Evolutionary conservation across 2,113 vertebrate genomes (phyloP).

Genomic region (Epinephelus fuscoguttatus): DNA sequence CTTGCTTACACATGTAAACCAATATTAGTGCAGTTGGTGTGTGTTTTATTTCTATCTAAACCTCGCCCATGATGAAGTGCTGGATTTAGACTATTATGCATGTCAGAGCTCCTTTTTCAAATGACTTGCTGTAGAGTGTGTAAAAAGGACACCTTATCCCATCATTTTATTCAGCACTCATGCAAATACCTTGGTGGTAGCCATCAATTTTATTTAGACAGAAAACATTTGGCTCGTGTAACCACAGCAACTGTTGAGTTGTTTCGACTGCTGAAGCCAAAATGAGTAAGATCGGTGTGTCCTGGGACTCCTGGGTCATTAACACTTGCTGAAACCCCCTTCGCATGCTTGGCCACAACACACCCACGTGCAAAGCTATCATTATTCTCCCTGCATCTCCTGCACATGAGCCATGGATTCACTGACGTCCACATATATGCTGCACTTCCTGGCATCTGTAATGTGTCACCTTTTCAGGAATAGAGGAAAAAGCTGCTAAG

Average conservation of each 20-base stretch:
- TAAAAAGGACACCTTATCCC: conserved; percentile 36
- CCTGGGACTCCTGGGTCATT: conserved; percentile 65
- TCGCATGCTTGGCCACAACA: conserved; percentile 58
- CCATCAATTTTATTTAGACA: conserved; percentile 52
- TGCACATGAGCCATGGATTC: conserved; percentile 1
- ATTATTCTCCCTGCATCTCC: conserved; percentile 46
- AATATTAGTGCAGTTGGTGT: not conserved
- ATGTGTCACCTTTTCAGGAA: conserved; percentile 55
- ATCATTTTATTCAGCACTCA: conserved; percentile 36
- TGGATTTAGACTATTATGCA: conserved; percentile 4
- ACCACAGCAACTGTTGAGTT: conserved; percentile 52
- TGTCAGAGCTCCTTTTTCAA: conserved; percentile 6
- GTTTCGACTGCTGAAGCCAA: conserved; percentile 51
- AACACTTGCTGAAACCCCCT: conserved; percentile 51
- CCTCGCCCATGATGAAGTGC: not conserved
- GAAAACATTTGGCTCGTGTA: conserved; percentile 46
- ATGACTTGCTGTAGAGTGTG: conserved; percentile 4
- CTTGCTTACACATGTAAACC: not conserved
- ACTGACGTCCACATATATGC: conserved; percentile 5
- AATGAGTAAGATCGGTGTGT: conserved; percentile 48
- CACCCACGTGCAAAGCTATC: conserved; percentile 51
- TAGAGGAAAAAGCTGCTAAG: conserved; percentile 41
- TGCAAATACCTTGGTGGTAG: conserved; percentile 40
- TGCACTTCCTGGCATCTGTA: conserved; percentile 57
- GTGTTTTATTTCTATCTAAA: not conserved